Conservation (phyloP, 2,113 vertebrate species). For the Nymphicus hollandicus region DNA sequence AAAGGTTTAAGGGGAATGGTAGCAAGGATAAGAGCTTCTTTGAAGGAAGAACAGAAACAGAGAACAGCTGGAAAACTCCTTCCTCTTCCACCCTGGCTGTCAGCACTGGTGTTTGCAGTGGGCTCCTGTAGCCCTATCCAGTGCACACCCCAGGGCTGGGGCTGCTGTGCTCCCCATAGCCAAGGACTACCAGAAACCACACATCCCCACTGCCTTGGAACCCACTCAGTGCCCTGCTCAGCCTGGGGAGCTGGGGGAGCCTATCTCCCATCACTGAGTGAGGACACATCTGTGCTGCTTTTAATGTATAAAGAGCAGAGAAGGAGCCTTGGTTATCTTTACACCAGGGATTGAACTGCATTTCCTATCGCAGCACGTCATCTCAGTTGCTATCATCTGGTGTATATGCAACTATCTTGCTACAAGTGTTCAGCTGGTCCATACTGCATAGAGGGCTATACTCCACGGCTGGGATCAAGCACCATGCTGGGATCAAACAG, state of each 20-base stretch:
- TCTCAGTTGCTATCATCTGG: not conserved
- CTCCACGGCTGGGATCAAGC: not conserved
- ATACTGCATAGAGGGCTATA: not conserved
- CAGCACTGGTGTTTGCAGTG: not conserved
- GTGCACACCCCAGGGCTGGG: not conserved
- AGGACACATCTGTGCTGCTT: too few species aligned
- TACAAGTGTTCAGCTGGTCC: not conserved
- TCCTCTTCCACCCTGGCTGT: not conserved
- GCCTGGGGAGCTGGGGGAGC: not conserved
- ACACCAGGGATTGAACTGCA: not conserved
- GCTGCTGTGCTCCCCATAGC: rapidly evolving
- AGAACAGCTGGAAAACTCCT: not conserved
- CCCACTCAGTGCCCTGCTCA: not conserved
- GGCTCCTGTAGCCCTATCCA: not conserved
- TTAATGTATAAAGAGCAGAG: not conserved
- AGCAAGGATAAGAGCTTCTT: not conserved
- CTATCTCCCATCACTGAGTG: not conserved
- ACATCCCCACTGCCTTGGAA: not conserved
- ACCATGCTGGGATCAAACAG: not conserved
- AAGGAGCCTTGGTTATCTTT: not conserved
- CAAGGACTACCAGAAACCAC: not conserved
- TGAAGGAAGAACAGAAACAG: not conserved
- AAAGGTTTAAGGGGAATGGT: not conserved
- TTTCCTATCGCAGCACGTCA: not conserved
- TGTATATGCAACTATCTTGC: not conserved